Base-by-base conservation (phyloP, 1,140 invertebrate genomes). In the Pantala flavescens region DNA sequence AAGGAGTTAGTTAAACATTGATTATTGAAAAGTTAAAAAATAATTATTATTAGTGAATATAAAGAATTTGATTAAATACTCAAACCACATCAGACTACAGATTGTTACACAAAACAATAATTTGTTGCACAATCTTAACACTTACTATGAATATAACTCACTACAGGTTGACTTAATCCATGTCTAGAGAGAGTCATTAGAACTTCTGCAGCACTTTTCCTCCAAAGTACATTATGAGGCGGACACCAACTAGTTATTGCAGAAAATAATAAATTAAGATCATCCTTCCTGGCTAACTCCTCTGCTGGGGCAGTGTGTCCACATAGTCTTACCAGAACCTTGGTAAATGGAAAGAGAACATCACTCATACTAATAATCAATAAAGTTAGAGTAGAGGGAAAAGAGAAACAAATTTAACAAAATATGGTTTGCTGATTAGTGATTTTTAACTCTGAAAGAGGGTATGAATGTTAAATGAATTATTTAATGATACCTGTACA, bases 111-210 rank as follows among this genome's bases (percentile, higher is more conserved):
- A n/a, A n/a, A n/a, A n/a, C n/a, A n/a, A n/a, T n/a, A n/a, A n/a
- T n/a, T n/a, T n/a, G n/a, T n/a, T 74, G 43, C 36, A 71, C 75
- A 36, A 36, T 36, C 28, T 36, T 2, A 36, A 36, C 72, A 87
- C 91, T 89, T 85, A 98, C 96, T 94, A 85, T 98, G 96, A 82
- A 99, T 98, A 82, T 99, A 99, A 78, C 92, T 91, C 77, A 98
- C 93, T 79, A 99, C 97, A 79, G 90, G 90, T 78, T 92, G 90
- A 55, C 94, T 94, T 36, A 99, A 86, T 63, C 96, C 95, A 84
- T 98, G 96, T 79, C 95, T 87, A 21, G 96, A 97, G 75, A 99
- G 85, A 12, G 96, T 98, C 88, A 98, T 96, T 74, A 99, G 85
- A 74, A 98, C 95, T 87, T 99, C 96, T 24, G 94, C 93, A 0